Conservation (phyloP, 2,888 invertebrate species). For the Drosophila ustulata region DNA sequence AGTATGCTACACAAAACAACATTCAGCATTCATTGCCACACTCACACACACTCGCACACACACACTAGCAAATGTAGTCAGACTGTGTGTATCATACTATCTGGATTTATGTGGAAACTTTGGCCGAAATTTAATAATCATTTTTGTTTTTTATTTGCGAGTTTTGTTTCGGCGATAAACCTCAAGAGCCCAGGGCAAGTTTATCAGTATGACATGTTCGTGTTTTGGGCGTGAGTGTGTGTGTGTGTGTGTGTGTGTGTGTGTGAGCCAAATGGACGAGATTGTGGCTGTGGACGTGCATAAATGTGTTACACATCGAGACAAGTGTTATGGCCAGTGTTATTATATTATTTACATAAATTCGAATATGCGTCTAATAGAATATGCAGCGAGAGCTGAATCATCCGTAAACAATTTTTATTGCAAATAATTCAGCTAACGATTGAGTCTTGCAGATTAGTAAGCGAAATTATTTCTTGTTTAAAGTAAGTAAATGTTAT, state of each 20-base stretch:
- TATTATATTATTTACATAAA: constrained; percentile 6
- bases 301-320: not conserved
- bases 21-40: constrained; percentile 48
- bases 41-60: constrained; percentile 15
- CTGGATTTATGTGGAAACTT: constrained; percentile 68
- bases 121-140: constrained; percentile 58
- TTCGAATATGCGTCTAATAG: not conserved
- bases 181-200: constrained; percentile 10
- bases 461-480: too few species aligned
- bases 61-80: constrained; percentile 16
- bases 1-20: constrained; percentile 56
- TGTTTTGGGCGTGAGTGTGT: not conserved
- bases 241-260: constrained; percentile 11
- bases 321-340: not conserved
- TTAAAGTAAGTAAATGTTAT: too few species aligned
- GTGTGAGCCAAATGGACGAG: not conserved
- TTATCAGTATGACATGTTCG: constrained; percentile 15
- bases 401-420: not conserved
- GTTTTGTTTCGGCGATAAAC: constrained; percentile 32
- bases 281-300: not conserved
- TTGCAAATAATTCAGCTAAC: too few species aligned
- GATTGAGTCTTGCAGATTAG: too few species aligned
- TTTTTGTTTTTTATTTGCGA: constrained; percentile 41
- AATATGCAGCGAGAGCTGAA: not conserved
- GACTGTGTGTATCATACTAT: constrained; percentile 27